A percentile compares a stretch with the other conserved stretches of the same genome.
phyloP scores from a whole-genome alignment of 2,888 invertebrate genomes.

The Aspidapion aeneum region DNA sequence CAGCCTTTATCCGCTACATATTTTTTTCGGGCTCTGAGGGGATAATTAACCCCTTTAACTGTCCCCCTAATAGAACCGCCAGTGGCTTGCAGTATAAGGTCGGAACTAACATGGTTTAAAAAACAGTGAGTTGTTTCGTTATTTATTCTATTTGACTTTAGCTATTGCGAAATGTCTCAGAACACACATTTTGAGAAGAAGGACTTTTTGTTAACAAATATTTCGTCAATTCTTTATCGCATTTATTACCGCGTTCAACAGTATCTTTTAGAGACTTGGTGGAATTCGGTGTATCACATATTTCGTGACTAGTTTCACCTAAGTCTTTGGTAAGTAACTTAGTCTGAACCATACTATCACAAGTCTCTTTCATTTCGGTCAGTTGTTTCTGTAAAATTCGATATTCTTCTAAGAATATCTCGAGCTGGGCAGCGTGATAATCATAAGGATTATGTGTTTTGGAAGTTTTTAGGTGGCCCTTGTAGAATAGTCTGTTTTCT shows the following conservation, averaged over 20 bases:
- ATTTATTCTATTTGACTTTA: no score
- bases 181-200: conserved; percentile 31
- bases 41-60: no score
- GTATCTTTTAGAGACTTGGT: conserved; percentile 40
- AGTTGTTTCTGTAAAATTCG: conserved; percentile 72
- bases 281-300: conserved; percentile 32
- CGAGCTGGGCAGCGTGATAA: conserved; percentile 75
- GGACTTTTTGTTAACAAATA: conserved; percentile 41
- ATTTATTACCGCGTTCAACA: conserved; percentile 54
- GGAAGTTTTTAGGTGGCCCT: conserved; percentile 29
- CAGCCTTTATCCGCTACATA: no score
- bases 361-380: conserved; percentile 76
- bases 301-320: conserved; percentile 48
- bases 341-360: conserved; percentile 60
- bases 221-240: conserved; percentile 52
- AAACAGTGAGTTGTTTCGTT: no score
- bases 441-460: conserved; percentile 59
- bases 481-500: conserved; percentile 43
- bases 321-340: conserved; percentile 10
- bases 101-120: no score
- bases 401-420: conserved; percentile 77
- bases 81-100: no score
- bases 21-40: no score
- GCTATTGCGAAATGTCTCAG: conserved; percentile 11
- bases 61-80: no score